Base-by-base conservation (phyloP, 2,888 invertebrate genomes). In the Lomographa bimaculata region DNA sequence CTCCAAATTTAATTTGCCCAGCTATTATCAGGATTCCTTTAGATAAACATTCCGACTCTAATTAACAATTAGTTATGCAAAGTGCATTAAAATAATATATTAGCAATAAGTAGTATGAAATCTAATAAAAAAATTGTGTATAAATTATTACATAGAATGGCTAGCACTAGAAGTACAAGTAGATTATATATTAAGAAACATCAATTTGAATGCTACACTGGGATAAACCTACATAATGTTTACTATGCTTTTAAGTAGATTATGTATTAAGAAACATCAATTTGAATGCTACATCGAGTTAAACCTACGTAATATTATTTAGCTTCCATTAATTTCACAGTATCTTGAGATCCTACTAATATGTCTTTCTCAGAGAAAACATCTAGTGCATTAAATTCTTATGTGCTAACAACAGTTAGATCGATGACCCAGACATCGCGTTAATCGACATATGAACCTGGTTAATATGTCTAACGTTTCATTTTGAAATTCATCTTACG, bases 401-500 rank as follows among this genome's bases (percentile, higher is more conserved):
- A 30, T 23, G 33, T 40, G 14, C 3, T 14, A 14, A 14, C 4
- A 3, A n/a, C n/a, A n/a, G 35, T 33, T 32, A 32, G 38, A 29
- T 34, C 35, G 34, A 47, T 33, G 17, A 14, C 18, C 3, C 29
- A 28, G 14, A 11, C 8, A 9, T 16, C 18, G 9, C 11, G 25
- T 9, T 25, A 12, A 17, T 2, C 14, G 19, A 14, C 16, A 27
- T 11, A 29, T 9, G 11, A 26, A 10, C 8, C 8, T 14, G 4
- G 10, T 7, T 19, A 4, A 12, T 6, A 19, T 5, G 37, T 46
- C 43, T 74, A 84, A 53, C 76, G 74, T 48, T 82, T 86, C 50
- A 64, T 76, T 66, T 85, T 86, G 45, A 70, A 79, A 57, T 84
- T 83, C 76, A 79, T 75, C 39, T 72, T 76, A 1, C 64, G 71